Evolutionary conservation across 2,888 invertebrate species (phyloP), one percentile per base, ranked within the genome.

Genomic region (Abrostola triplasia): DNA sequence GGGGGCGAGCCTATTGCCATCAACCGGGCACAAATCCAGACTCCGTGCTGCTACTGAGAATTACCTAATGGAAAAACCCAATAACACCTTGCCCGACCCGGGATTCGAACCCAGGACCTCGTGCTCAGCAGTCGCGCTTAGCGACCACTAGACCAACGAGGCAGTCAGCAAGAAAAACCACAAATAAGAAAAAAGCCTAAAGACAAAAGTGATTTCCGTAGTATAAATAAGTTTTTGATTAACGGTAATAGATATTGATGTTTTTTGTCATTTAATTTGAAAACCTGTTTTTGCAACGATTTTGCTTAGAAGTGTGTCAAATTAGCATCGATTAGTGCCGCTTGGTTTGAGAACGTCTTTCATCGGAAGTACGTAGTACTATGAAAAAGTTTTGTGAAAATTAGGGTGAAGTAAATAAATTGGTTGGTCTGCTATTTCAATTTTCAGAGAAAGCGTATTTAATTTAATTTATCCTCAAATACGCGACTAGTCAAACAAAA

Each of bases 181-280:
- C 65, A 65, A 69, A 50, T n/a, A n/a, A n/a, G n/a, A n/a, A 52
- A 70, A 79, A 77, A 78, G 54, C 56, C 70, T 81, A 81, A 73
- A 83, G 65, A 11, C 37, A 63, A 66, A 59, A 77, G 79, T 76
- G 76, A 81, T 82, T 84, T 76, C 73, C 81, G 81, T 84, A 86
- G 86, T 83, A 83, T 83, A 83, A 87, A 84, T 86, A 85, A 85
- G 83, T 82, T 83, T 81, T 24, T 87, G 79, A 82, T 83, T 86
- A 80, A 77, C 70, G 65, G 71, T 64, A 48, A 47, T 52, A 38
- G 5, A 36, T 44, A 52, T 59, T 56, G 24, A 24, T 24, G 24
- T 72, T 48, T 73, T 67, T 53, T 13, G 13, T 61, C 42, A 69
- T 76, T 73, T 55, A 70, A 74, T 74, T 70, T 70, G 63, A 56